These are phyloP conservation scores for Poicephalus meyeri DNA, from an alignment of 2,113 vertebrate species.

Conservation along the genomic window DNA sequence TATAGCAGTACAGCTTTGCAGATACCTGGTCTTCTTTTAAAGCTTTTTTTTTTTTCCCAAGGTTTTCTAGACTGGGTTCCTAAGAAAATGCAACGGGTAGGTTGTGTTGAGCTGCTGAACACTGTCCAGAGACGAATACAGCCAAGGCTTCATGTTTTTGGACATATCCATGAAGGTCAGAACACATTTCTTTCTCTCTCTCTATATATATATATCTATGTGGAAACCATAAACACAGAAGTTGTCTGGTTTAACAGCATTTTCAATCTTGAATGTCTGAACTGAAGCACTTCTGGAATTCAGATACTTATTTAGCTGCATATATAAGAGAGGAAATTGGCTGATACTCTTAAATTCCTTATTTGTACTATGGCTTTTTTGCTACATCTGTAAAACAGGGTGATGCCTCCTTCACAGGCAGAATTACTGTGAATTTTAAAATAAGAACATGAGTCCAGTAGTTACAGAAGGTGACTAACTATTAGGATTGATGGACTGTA, in stretches of 20 bases:
- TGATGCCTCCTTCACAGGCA: not conserved
- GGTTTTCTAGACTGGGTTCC: slow-evolving; percentile 98
- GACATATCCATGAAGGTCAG: slow-evolving; percentile 97
- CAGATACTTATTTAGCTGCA: not conserved
- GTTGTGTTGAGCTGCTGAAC: slow-evolving; percentile 94
- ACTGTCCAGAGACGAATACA: slow-evolving; percentile 94
- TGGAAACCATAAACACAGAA: not conserved
- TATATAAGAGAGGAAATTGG: not conserved
- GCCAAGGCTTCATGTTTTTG: slow-evolving; percentile 93
- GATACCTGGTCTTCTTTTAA: not conserved
- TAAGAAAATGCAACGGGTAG: slow-evolving; percentile 96
- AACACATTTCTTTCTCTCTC: not conserved
- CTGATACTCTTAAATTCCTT: not conserved
- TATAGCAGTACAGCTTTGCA: not conserved
- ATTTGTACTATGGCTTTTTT: not conserved
- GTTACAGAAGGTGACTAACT: not conserved
- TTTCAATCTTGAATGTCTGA: not conserved
- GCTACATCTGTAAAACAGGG: not conserved
- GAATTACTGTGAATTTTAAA: not conserved
- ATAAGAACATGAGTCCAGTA: not conserved
- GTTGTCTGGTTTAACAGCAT: not conserved
- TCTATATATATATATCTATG: not conserved
- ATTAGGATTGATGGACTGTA: not conserved
- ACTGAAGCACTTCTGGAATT: not conserved
- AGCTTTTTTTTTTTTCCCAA: slow-evolving; percentile 49